Percentiles rank a stretch among this genome's conserved stretches.
These are phyloP conservation scores for Meloidogyne floridensis DNA, from an alignment of 1,140 invertebrate species.

Conservation along the genomic window DNA sequence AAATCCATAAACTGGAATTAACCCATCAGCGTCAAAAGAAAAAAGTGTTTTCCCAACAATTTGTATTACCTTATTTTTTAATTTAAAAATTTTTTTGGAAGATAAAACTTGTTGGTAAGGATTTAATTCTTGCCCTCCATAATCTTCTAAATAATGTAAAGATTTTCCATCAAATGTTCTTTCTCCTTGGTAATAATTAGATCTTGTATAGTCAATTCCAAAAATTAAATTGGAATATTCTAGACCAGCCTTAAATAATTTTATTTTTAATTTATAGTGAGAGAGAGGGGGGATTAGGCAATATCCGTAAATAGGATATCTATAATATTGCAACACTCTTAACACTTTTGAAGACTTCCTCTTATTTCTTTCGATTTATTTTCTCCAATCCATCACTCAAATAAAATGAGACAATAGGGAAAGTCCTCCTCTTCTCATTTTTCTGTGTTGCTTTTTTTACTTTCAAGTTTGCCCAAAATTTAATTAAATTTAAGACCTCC, in stretches of 20 bases:
- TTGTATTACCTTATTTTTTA: slow-evolving; percentile 67
- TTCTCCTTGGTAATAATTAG: slow-evolving; percentile 70
- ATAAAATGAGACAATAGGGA: no score
- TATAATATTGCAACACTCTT: no score
- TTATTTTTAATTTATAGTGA: not conserved
- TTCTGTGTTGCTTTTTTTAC: no score
- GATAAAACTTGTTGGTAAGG: slow-evolving; percentile 66
- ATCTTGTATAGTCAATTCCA: slow-evolving; percentile 69
- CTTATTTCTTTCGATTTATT: no score
- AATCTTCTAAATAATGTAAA: slow-evolving; percentile 65
- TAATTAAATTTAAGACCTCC: slow-evolving; percentile 43
- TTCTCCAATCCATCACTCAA: no score
- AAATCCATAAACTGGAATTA: slow-evolving; percentile 70
- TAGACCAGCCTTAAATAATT: slow-evolving; percentile 66
- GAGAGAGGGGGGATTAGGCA: no score
- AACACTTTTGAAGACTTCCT: no score
- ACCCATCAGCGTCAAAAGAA: slow-evolving; percentile 68
- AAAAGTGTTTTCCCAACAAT: slow-evolving; percentile 70
- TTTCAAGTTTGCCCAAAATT: not conserved
- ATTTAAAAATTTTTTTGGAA: slow-evolving; percentile 15
- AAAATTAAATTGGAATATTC: slow-evolving; percentile 68
- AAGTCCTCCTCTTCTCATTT: no score
- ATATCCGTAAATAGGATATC: no score
- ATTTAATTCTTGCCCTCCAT: slow-evolving; percentile 55
- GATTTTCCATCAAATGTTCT: slow-evolving; percentile 67